Conservation (phyloP, 2,113 vertebrate genomes). For the Phylloscopus trochiloides region DNA sequence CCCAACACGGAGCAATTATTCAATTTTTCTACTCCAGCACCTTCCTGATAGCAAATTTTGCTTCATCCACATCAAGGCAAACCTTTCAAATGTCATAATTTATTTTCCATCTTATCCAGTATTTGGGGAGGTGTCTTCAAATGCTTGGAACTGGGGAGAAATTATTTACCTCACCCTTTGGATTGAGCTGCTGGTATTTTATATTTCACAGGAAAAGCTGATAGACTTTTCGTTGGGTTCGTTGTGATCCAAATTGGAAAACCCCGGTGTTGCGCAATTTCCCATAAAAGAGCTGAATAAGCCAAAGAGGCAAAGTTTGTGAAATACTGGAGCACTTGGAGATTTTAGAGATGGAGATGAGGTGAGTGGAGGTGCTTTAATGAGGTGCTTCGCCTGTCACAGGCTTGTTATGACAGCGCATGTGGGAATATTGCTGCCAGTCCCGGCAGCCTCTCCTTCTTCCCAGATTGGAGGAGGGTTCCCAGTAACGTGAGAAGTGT, state of each 20-base stretch:
- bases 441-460: not conserved
- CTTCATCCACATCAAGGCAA: not conserved
- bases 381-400: not conserved
- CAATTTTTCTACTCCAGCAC: not conserved
- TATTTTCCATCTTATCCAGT: not conserved
- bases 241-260: not conserved
- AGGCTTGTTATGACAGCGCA: rapidly evolving
- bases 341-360: not conserved
- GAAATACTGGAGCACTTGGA: not conserved
- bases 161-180: not conserved
- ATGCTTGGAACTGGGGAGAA: not conserved
- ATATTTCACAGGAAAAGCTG: not conserved
- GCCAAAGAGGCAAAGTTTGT: not conserved
- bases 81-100: rapidly evolving
- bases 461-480: not conserved
- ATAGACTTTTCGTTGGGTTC: rapidly evolving
- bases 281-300: not conserved
- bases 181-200: not conserved
- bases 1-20: not conserved
- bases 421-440: not conserved
- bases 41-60: not conserved
- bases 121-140: not conserved
- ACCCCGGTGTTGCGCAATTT: not conserved
- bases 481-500: not conserved
- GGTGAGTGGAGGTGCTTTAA: not conserved